Percentiles rank a stretch among this genome's conserved stretches.
These are phyloP conservation scores for Drosophila fuyamai DNA, from an alignment of 1,140 invertebrate species.

Conservation along the genomic window DNA sequence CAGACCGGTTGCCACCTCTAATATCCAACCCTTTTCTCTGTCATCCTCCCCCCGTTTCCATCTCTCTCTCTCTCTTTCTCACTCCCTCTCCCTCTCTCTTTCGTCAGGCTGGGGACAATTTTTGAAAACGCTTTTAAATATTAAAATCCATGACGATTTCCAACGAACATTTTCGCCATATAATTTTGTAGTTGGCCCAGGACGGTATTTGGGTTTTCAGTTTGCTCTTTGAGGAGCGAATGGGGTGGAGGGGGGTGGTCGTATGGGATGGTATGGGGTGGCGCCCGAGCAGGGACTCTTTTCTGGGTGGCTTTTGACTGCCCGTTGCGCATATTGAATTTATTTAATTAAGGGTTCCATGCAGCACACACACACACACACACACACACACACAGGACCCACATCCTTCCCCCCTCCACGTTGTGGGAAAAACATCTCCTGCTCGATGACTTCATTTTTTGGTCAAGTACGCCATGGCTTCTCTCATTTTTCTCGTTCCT, in stretches of 20 bases:
- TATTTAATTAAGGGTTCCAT: constrained; percentile 83
- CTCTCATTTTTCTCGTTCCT: constrained; percentile 19
- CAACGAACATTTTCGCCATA: constrained; percentile 75
- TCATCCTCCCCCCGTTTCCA: neutral
- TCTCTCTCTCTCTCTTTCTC: neutral
- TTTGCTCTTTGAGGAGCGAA: neutral
- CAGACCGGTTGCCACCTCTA: constrained; percentile 36
- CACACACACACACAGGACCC: constrained; percentile 7
- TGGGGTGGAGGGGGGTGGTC: neutral
- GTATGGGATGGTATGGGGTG: neutral
- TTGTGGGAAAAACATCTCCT: constrained; percentile 25
- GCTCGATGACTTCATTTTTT: constrained; percentile 77
- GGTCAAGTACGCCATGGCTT: constrained; percentile 65
- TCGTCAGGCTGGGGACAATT: constrained; percentile 59
- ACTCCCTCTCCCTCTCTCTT: neutral
- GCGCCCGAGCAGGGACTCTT: constrained; percentile 2
- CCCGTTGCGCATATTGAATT: constrained; percentile 83
- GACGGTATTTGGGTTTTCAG: constrained; percentile 43
- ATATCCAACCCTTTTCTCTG: constrained; percentile 19
- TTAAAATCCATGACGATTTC: constrained; percentile 83
- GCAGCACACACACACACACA: constrained; percentile 48
- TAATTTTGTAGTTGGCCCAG: constrained; percentile 66
- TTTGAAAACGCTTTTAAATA: constrained; percentile 84
- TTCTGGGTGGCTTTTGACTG: constrained; percentile 56
- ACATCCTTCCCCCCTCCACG: neutral